Evolutionary conservation across 1,140 invertebrate genomes (phyloP).

Genomic region (Drosophila busckii): DNA sequence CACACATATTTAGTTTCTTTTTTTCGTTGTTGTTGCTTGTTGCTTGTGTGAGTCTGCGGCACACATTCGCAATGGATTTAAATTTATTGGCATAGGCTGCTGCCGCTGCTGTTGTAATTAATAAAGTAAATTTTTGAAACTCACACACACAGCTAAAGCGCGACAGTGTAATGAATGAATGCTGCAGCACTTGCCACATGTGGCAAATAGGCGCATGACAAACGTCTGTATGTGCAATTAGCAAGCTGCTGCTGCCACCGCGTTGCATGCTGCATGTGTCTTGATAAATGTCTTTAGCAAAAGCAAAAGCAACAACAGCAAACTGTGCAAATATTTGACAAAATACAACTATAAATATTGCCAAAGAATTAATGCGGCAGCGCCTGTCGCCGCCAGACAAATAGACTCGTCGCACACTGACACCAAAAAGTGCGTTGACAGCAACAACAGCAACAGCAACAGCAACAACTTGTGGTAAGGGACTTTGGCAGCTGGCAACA

Average conservation of each 20-base stretch:
- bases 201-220: slow-evolving; percentile 56
- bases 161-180: slow-evolving; percentile 76
- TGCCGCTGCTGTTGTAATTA: slow-evolving; percentile 57
- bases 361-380: slow-evolving; percentile 70
- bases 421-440: slow-evolving; percentile 69
- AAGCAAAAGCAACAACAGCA: slow-evolving; percentile 64
- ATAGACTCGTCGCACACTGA: slow-evolving; percentile 61
- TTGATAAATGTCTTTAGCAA: slow-evolving; percentile 74
- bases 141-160: slow-evolving; percentile 42
- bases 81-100: slow-evolving; percentile 50
- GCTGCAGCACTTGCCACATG: slow-evolving; percentile 16
- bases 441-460: slow-evolving; percentile 2
- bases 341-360: slow-evolving; percentile 78
- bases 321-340: slow-evolving; percentile 77
- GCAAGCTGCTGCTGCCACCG: slow-evolving; percentile 27
- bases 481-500: slow-evolving; percentile 40
- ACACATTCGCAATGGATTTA: slow-evolving; percentile 60
- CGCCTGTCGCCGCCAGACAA: slow-evolving; percentile 45
- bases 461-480: too few relatives aligned
- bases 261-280: slow-evolving; percentile 21
- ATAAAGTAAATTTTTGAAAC: slow-evolving; percentile 77
- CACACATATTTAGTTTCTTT: slow-evolving; percentile 41
- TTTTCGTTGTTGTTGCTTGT: slow-evolving; percentile 4
- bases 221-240: slow-evolving; percentile 64
- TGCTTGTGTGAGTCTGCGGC: slow-evolving; percentile 29